Evolutionary conservation across 1,140 invertebrate species (phyloP).

Genomic region (Drosophila sp.): DNA sequence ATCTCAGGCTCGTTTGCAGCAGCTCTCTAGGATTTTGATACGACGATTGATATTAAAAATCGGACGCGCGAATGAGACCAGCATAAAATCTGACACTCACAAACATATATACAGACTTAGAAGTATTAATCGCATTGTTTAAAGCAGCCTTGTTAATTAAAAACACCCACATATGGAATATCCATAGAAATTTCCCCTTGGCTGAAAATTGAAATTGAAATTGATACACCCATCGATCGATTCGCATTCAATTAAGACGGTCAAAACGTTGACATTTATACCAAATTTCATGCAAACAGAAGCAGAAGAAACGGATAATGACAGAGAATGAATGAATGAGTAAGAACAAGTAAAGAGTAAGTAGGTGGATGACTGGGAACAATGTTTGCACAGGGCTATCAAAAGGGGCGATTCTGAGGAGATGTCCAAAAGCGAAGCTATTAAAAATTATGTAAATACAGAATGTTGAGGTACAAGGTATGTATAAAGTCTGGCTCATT

Average conservation of each 20-base stretch:
- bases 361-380: constrained; percentile 38
- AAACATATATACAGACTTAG: background rate
- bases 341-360: constrained; percentile 12
- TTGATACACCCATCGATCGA: constrained; percentile 40
- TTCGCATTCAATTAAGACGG: constrained; percentile 42
- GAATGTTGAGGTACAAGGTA: background rate
- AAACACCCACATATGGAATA: constrained; percentile 64
- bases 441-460: constrained; percentile 82
- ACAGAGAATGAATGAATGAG: background rate
- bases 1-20: constrained; percentile 45
- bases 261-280: constrained; percentile 34
- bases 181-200: constrained; percentile 12
- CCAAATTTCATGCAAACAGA: constrained; percentile 41
- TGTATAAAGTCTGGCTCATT: constrained; percentile 79
- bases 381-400: constrained; percentile 64
- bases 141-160: constrained; percentile 56
- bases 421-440: constrained; percentile 54
- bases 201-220: constrained; percentile 38
- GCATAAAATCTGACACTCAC: constrained; percentile 43
- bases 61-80: constrained; percentile 76
- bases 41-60: constrained; percentile 64
- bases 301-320: constrained; percentile 3
- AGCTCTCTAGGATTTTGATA: constrained; percentile 59
- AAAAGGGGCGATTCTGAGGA: constrained; percentile 38
- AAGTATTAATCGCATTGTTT: constrained; percentile 8